phyloP scores from a whole-genome alignment of 1,140 invertebrate species.

The Drosophila oshimai region DNA sequence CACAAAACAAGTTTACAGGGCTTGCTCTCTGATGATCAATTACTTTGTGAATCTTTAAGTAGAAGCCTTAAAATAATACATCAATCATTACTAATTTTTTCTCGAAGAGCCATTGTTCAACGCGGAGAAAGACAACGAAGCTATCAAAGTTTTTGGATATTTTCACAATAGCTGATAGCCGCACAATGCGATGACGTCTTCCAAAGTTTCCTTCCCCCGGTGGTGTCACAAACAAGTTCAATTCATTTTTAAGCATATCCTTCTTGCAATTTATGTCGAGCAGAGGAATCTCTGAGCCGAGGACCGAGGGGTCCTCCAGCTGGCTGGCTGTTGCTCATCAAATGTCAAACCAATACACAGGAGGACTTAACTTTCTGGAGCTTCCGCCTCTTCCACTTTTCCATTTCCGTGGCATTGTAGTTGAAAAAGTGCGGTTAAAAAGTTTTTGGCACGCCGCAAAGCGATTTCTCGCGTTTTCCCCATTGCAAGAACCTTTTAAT shows the following conservation, averaged over 20 bases:
- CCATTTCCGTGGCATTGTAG: conserved; percentile 72
- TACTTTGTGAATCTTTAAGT: no score
- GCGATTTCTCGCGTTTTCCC: conserved; percentile 68
- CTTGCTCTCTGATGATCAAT: no score
- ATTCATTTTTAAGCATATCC: conserved; percentile 76
- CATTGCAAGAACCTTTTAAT: conserved; percentile 58
- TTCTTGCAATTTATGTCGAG: conserved; percentile 51
- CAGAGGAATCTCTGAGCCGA: not conserved
- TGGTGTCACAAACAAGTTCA: conserved; percentile 61
- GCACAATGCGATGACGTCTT: not conserved
- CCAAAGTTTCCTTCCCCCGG: not conserved
- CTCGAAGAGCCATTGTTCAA: not conserved
- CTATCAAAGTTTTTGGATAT: no score
- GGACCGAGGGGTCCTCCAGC: not conserved
- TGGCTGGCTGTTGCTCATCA: conserved; percentile 69
- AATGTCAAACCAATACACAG: conserved; percentile 78
- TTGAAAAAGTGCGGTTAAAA: conserved; percentile 72
- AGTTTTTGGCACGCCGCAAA: conserved; percentile 70
- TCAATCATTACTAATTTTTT: not conserved
- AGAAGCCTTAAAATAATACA: not conserved
- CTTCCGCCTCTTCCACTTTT: conserved; percentile 46
- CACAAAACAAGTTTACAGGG: no score
- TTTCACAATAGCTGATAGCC: conserved; percentile 12
- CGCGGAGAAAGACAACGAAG: not conserved
- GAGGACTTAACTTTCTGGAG: conserved; percentile 71